These are phyloP conservation scores for Sphenodon punctatus DNA, from an alignment of 2,797 vertebrate species.

Conservation along the genomic window DNA sequence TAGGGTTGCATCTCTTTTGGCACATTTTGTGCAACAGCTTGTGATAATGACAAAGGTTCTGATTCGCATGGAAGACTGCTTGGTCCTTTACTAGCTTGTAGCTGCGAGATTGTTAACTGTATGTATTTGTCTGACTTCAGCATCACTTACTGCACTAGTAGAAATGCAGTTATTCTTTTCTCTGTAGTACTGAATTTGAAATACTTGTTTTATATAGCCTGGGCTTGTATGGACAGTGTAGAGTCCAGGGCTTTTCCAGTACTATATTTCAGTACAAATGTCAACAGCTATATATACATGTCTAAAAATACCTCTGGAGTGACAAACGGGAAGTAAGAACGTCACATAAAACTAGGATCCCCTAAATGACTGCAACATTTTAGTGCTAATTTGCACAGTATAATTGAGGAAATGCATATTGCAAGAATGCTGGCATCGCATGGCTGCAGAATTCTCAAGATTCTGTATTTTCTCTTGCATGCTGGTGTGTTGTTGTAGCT, in stretches of 20 bases:
- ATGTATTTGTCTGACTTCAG: neutral
- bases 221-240: conserved; percentile 15
- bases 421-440: too few relatives aligned
- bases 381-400: neutral
- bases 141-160: neutral
- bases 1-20: neutral
- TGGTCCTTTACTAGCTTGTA: neutral
- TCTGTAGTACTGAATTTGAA: neutral
- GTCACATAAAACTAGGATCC: neutral
- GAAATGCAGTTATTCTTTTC: neutral
- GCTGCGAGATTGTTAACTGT: neutral
- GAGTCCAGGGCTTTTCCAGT: neutral
- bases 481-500: neutral
- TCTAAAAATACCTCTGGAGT: conserved; percentile 48
- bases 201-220: conserved; percentile 7
- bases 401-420: neutral
- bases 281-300: conserved; percentile 54
- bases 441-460: neutral
- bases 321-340: neutral
- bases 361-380: neutral
- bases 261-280: conserved; percentile 34
- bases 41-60: neutral
- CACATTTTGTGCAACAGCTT: too few relatives aligned
- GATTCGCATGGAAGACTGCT: neutral
- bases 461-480: neutral